Evolutionary conservation across 2,888 invertebrate species (phyloP).

Genomic region (Helleia helle): DNA sequence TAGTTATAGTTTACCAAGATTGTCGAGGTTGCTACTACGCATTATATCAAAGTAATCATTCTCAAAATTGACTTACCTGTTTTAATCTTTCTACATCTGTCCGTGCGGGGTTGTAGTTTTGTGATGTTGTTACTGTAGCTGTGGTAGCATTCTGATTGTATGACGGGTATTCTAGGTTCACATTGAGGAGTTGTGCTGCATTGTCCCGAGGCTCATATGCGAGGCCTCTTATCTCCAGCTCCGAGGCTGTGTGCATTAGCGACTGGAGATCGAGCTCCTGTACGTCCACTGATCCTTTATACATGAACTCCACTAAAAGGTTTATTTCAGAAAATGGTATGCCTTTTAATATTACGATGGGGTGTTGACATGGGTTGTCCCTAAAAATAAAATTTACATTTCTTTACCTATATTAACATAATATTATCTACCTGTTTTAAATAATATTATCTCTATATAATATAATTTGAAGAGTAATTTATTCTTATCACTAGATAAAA

Average conservation of each 20-base stretch:
- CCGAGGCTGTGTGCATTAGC: constrained; percentile 78
- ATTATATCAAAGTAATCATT: constrained; percentile 7
- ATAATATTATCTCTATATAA: constrained; percentile 21
- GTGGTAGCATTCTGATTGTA: constrained; percentile 44
- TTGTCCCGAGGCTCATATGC: constrained; percentile 75
- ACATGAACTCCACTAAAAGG: constrained; percentile 80
- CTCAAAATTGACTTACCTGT: constrained; percentile 50
- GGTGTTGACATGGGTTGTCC: constrained; percentile 83
- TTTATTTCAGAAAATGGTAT: constrained; percentile 79
- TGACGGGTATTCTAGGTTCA: constrained; percentile 65
- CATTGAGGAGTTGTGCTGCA: constrained; percentile 69
- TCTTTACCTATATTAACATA: constrained; percentile 16
- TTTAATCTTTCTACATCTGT: constrained; percentile 65
- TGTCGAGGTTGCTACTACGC: too few species aligned
- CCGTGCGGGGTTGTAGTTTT: constrained; percentile 42
- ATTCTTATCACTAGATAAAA: constrained; percentile 28
- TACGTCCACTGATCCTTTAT: constrained; percentile 80
- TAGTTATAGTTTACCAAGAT: too few species aligned
- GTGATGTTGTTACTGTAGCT: constrained; percentile 28
- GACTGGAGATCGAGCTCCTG: constrained; percentile 76
- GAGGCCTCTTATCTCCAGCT: constrained; percentile 78
- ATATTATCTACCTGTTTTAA: constrained; percentile 19
- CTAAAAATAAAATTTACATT: constrained; percentile 27
- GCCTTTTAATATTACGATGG: constrained; percentile 80
- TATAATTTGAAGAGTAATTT: constrained; percentile 19